A percentile compares a stretch with the other conserved stretches of the same genome.
Evolutionary conservation across 1,140 invertebrate species (phyloP).

Genomic region (Drosophila orena): DNA sequence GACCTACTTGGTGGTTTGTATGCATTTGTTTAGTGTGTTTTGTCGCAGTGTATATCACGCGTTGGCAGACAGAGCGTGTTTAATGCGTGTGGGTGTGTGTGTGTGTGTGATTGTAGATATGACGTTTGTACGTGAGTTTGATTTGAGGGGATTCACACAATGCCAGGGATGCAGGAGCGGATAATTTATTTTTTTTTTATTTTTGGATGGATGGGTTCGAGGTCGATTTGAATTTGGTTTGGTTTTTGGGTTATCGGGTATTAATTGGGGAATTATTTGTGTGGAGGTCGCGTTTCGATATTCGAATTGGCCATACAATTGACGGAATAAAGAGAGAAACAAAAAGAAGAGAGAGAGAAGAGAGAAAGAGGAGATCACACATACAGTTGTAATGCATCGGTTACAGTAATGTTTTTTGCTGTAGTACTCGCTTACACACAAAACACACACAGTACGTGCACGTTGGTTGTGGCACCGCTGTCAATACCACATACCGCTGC

Average conservation of each 20-base stretch:
- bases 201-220: constrained; percentile 20
- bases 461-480: constrained; percentile 54
- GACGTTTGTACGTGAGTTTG: constrained; percentile 23
- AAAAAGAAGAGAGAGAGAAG: constrained; percentile 82
- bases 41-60: constrained; percentile 42
- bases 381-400: constrained; percentile 82
- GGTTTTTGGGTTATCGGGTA: constrained; percentile 27
- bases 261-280: constrained; percentile 22
- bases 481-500: constrained; percentile 33
- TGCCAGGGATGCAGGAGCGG: constrained; percentile 37
- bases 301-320: constrained; percentile 62
- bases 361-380: constrained; percentile 83
- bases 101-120: constrained; percentile 26
- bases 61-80: constrained; percentile 38
- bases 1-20: constrained; percentile 87
- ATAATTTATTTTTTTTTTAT: background rate
- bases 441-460: constrained; percentile 77
- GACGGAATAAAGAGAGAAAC: constrained; percentile 82
- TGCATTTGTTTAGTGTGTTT: constrained; percentile 79
- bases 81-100: constrained; percentile 19
- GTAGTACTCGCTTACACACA: constrained; percentile 72
- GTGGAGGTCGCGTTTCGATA: constrained; percentile 40
- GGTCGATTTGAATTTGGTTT: constrained; percentile 20
- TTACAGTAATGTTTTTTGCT: constrained; percentile 75
- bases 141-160: constrained; percentile 30